A percentile compares a stretch with the other conserved stretches of the same genome.
Evolutionary conservation across 2,888 invertebrate genomes (phyloP).

Genomic region (Melinaea marsaeus): DNA sequence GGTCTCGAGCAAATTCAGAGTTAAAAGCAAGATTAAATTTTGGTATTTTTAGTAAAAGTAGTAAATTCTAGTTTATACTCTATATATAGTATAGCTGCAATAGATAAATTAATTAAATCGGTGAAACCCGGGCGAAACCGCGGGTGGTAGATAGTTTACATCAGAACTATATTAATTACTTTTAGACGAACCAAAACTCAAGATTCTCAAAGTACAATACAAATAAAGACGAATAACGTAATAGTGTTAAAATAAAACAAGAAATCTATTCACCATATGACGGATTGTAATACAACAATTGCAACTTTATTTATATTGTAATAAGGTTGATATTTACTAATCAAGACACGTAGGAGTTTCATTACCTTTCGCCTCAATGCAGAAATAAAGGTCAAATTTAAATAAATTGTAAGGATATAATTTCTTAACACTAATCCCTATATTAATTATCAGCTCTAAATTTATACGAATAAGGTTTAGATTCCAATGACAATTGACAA

Average conservation of each 20-base stretch:
- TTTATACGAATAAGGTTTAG: slow-evolving; percentile 2
- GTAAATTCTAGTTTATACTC: too few relatives aligned
- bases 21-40: too few relatives aligned
- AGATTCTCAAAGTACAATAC: slow-evolving; percentile 1
- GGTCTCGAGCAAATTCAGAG: too few relatives aligned
- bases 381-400: slow-evolving; percentile 12
- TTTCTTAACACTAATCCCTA: not conserved
- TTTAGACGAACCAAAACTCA: too few relatives aligned
- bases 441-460: not conserved
- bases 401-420: slow-evolving; percentile 2
- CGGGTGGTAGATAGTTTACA: too few relatives aligned
- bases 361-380: slow-evolving; percentile 11
- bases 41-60: too few relatives aligned
- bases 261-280: slow-evolving; percentile 10
- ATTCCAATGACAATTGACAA: slow-evolving; percentile 11
- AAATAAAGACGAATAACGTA: slow-evolving; percentile 4
- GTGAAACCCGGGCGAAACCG: too few relatives aligned
- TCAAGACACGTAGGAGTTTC: slow-evolving; percentile 9
- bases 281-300: slow-evolving; percentile 5
- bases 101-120: too few relatives aligned
- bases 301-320: slow-evolving; percentile 6
- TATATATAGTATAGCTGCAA: too few relatives aligned
- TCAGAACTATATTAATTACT: too few relatives aligned
- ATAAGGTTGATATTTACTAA: not conserved
- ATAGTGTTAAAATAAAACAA: not conserved